Base-by-base conservation (phyloP, 1,140 invertebrate genomes). In the Bilobella aurantiaca region DNA sequence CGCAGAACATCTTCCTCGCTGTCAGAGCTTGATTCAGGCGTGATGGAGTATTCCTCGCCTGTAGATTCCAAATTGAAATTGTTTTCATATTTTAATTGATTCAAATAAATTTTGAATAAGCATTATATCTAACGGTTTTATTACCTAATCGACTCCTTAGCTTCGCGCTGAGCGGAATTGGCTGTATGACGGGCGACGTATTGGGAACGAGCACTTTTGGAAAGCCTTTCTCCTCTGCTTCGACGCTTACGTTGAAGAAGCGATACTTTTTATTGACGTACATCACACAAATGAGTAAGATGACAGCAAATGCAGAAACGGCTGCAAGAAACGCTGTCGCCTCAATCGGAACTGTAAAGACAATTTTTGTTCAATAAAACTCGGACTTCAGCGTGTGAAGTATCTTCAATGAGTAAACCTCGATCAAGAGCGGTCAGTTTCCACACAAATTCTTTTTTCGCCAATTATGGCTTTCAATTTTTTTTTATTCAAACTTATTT, bases 261-360 rank as follows among this genome's bases (percentile, higher is more conserved):
- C 87, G 88, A 78, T 87, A 84, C 75, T 85, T 85, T 72, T 87
- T 88, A 75, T 87, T 88, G 59, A 90, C 80, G 77, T 90, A 91
- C 58, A 90, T 79, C 71, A 88, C 87, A 69, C 90, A 82, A n/a
- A 89, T 83, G 66, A 91, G 77, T 58, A 91, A 79, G 29, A 90
- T 78, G 30, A 86, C 82, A 21, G 88, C 81, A 71, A 89, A 85
- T 42, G 85, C 85, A 65, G 84, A 86, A 66, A 89, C 84, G 62
- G 84, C 87, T 74, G 86, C 87, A 63, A 91, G 80, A 77, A 91
- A 84, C 67, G 86, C 87, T 71, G 85, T 83, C 65, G 88, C 85
- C 79, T 89, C 87, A 72, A 85, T 81, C 67, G 87, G 84, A 76
- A 87, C 88, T 90, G 78, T 23, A 77, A 76, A 63, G 67, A 21